A percentile compares a stretch with the other conserved stretches of the same genome.
phyloP scores from a whole-genome alignment of 2,797 vertebrate genomes.

The Basileuterus tristriatus region DNA sequence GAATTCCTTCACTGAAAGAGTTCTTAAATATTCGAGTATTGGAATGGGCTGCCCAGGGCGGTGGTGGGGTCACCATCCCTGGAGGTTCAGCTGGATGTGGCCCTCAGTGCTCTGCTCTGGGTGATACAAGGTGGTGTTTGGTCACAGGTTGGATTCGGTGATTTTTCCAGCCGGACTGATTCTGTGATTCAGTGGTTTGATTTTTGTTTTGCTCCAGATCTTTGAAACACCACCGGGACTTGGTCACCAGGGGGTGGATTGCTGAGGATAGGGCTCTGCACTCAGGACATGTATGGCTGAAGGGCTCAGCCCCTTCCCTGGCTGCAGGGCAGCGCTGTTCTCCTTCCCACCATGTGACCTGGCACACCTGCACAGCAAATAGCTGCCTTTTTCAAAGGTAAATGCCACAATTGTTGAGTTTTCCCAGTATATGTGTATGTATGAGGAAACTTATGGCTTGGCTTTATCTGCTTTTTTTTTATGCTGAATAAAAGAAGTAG shows the following conservation, averaged over 20 bases:
- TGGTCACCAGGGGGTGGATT: neutral
- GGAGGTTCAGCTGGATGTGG: neutral
- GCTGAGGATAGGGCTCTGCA: neutral
- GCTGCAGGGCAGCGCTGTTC: neutral
- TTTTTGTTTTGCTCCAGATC: neutral
- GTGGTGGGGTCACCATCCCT: neutral
- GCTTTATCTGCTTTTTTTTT: neutral
- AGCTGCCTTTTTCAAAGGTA: slow-evolving; percentile 2
- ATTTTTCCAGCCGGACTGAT: neutral
- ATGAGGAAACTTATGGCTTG: rapidly evolving
- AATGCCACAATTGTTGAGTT: neutral
- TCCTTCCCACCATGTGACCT: slow-evolving; percentile 12
- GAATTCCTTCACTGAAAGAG: neutral
- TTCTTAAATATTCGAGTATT: neutral
- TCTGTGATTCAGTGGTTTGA: neutral
- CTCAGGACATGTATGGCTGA: neutral
- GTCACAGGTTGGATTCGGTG: neutral
- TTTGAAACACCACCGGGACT: neutral
- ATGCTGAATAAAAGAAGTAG: neutral
- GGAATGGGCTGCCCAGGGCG: neutral
- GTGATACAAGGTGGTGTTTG: neutral
- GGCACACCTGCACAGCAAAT: neutral
- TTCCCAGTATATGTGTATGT: rapidly evolving
- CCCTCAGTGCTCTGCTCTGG: neutral
- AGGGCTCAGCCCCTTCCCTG: neutral